Conservation (phyloP, 2,797 vertebrate species). For the Melanitta fusca region DNA sequence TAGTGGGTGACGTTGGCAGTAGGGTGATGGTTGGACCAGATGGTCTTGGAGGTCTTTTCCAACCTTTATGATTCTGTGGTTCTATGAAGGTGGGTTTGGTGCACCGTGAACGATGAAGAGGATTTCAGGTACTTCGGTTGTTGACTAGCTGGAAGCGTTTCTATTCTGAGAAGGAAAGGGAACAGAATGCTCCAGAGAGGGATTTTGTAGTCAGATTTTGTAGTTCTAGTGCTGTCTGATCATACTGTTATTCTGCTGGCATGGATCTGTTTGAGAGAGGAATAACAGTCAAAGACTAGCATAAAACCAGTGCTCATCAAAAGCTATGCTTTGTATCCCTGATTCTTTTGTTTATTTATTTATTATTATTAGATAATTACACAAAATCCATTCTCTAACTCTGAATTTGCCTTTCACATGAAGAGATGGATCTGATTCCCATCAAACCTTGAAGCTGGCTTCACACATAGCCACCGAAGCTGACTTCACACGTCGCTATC, state of each 20-base stretch:
- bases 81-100: neutral
- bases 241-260: neutral
- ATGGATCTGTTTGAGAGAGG: neutral
- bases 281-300: neutral
- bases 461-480: neutral
- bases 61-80: too few species aligned
- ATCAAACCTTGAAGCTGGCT: neutral
- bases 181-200: neutral
- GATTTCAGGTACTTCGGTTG: neutral
- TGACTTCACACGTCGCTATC: neutral
- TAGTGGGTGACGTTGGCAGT: too few species aligned
- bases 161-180: neutral
- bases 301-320: neutral
- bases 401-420: neutral
- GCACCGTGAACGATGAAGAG: accelerated
- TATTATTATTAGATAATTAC: neutral
- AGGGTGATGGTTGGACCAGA: too few species aligned
- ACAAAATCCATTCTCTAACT: neutral
- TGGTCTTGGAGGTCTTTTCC: too few species aligned
- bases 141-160: neutral
- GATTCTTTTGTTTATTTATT: neutral
- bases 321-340: neutral
- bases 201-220: neutral
- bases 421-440: neutral
- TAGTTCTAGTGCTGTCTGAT: neutral